A percentile compares a stretch with the other conserved stretches of the same genome.
Conservation (phyloP, 2,888 invertebrate species). For the Platycnemis pennipes region DNA sequence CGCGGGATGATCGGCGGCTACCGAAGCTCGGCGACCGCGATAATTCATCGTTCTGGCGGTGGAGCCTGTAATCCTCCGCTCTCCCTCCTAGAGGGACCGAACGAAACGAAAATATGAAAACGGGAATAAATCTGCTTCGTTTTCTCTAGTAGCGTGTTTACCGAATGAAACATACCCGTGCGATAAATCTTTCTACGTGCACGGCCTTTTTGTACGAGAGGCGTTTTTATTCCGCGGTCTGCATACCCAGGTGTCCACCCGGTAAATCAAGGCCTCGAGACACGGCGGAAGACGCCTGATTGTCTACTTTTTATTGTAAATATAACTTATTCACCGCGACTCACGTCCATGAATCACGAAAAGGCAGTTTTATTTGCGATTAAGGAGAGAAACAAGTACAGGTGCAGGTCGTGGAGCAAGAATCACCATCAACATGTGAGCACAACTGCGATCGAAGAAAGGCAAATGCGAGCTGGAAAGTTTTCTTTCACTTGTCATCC, state of each 20-base stretch:
- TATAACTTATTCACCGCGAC: background rate
- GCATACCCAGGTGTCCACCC: constrained; percentile 54
- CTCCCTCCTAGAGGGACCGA: constrained; percentile 4
- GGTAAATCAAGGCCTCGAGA: constrained; percentile 54
- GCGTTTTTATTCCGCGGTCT: constrained; percentile 40
- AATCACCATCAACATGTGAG: background rate
- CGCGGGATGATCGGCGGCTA: constrained; percentile 31
- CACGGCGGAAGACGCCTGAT: background rate
- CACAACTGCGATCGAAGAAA: background rate
- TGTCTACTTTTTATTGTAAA: constrained; percentile 22
- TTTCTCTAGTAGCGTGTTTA: constrained; percentile 50
- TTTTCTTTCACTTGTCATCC: background rate
- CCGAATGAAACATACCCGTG: constrained; percentile 52
- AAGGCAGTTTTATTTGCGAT: background rate
- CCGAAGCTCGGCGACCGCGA: background rate
- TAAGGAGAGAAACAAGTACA: background rate
- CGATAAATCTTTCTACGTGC: constrained; percentile 33
- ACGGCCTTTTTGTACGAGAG: background rate
- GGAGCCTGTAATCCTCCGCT: constrained; percentile 25
- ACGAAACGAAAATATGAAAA: constrained; percentile 62
- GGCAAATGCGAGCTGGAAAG: background rate
- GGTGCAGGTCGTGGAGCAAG: background rate
- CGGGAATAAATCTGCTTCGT: constrained; percentile 57
- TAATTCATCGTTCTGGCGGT: constrained; percentile 26
- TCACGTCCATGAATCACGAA: constrained; percentile 15